A percentile compares a stretch with the other conserved stretches of the same genome.
These are phyloP conservation scores for Archips crataeganus DNA, from an alignment of 2,888 invertebrate species.

Conservation along the genomic window DNA sequence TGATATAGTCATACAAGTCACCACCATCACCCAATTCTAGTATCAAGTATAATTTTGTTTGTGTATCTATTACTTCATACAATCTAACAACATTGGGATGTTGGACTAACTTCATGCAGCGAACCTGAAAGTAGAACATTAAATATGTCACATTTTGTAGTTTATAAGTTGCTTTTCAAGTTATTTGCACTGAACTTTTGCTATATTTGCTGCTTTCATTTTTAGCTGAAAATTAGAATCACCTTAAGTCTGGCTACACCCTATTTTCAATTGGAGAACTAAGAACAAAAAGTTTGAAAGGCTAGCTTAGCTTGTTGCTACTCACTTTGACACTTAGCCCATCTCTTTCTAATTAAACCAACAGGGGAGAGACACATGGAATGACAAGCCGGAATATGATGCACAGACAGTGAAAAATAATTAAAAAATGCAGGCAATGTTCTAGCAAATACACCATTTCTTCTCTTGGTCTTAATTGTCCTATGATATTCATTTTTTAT, in stretches of 20 bases:
- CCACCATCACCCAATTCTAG: constrained; percentile 99
- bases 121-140: constrained; percentile 85
- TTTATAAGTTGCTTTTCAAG: not conserved
- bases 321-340: not conserved
- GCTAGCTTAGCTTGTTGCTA: not conserved
- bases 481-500: too few species aligned
- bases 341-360: not conserved
- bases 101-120: constrained; percentile 99
- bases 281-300: not conserved
- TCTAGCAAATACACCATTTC: not conserved
- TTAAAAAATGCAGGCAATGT: not conserved
- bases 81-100: constrained; percentile 99
- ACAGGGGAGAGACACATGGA: not conserved
- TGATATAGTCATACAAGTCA: constrained; percentile 99
- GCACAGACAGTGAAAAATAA: too few species aligned
- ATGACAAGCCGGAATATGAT: not conserved
- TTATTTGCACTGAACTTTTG: not conserved
- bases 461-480: too few species aligned
- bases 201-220: not conserved
- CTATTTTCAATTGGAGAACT: not conserved
- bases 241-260: not conserved
- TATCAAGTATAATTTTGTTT: constrained; percentile 98
- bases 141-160: not conserved
- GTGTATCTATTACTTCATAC: constrained; percentile 99
- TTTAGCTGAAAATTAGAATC: not conserved